Conservation (phyloP, 2,113 vertebrate species). For the Athene cunicularia region DNA sequence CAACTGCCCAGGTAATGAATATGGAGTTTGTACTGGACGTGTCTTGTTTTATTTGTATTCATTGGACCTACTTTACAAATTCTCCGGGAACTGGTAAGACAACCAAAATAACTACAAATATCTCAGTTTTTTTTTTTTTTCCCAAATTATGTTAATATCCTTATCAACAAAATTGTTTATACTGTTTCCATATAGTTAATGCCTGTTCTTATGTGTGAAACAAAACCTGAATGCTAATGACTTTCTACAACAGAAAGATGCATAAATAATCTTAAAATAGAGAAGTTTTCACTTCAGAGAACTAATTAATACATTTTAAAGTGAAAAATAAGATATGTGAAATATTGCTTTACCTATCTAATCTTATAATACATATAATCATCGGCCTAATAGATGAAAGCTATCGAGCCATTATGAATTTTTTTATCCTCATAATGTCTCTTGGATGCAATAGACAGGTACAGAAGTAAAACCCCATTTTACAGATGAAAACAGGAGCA, state of each 20-base stretch:
- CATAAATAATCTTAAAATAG: neutral
- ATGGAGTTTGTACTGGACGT: neutral
- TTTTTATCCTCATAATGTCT: neutral
- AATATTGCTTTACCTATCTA: neutral
- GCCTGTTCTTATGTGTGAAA: neutral
- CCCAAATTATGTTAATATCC: neutral
- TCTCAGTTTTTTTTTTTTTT: no score
- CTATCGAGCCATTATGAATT: neutral
- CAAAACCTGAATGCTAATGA: neutral
- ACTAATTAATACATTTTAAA: neutral
- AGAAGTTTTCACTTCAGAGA: neutral
- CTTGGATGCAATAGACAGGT: neutral
- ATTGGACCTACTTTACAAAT: neutral
- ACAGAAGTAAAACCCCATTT: accelerated
- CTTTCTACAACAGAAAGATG: neutral
- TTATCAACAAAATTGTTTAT: neutral
- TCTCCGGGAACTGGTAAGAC: neutral
- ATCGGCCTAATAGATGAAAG: neutral
- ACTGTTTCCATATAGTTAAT: neutral
- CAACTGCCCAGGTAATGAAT: neutral
- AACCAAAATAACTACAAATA: neutral
- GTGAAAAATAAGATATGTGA: neutral
- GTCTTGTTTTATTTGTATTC: neutral
- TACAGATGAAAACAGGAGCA: neutral
- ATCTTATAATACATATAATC: neutral